These are phyloP conservation scores for Alosa sapidissima DNA, from an alignment of 2,797 vertebrate species.

Conservation along the genomic window DNA sequence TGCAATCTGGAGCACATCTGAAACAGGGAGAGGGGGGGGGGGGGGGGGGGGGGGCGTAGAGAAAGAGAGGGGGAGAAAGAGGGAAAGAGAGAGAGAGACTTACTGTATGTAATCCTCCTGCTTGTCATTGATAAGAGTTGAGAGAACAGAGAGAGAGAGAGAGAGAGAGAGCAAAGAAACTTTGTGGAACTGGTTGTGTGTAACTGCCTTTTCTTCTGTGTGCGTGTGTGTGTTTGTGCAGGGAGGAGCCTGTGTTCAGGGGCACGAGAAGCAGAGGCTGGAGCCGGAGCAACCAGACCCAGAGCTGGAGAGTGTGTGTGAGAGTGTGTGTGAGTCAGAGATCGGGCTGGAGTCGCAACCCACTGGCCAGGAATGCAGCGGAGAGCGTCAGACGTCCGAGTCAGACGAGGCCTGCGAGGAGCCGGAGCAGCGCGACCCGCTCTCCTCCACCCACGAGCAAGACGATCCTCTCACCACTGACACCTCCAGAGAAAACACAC, in stretches of 20 bases:
- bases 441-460: conserved; percentile 27
- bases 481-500: background rate
- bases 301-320: too few species aligned
- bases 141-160: background rate
- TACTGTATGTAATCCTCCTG: conserved; percentile 33
- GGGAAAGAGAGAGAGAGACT: background rate
- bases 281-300: conserved; percentile 54
- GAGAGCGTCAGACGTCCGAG: conserved; percentile 52
- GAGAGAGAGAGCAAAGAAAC: background rate
- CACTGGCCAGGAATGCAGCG: conserved; percentile 59
- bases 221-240: conserved; percentile 48
- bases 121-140: conserved; percentile 26
- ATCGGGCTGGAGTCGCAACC: conserved; percentile 51
- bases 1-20: background rate
- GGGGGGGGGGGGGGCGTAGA: too few species aligned
- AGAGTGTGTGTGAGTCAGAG: too few species aligned
- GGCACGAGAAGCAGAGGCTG: conserved; percentile 22
- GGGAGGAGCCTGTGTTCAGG: conserved; percentile 66
- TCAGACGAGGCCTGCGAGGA: conserved; percentile 52
- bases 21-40: conserved; percentile 19
- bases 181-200: background rate
- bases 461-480: background rate
- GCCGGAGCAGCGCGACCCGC: conserved; percentile 50
- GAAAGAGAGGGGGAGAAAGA: background rate
- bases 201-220: background rate